Conservation (phyloP, 1,140 invertebrate species). For the Acromyrmex echinatior region DNA sequence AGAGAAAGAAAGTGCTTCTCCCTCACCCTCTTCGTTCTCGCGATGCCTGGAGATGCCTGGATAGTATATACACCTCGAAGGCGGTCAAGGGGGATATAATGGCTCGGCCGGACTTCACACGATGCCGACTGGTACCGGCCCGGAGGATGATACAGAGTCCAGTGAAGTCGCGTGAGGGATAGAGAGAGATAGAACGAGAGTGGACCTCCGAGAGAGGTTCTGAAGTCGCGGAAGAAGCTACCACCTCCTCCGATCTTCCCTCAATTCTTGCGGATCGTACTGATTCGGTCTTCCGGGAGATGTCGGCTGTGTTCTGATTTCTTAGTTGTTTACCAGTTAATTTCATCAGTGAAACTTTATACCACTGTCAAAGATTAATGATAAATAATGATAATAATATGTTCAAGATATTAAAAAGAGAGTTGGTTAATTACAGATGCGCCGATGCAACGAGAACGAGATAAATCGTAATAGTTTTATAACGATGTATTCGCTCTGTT, state of each 20-base stretch:
- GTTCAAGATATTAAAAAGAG: background rate
- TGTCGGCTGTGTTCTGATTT: conserved; percentile 42
- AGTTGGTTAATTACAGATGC: background rate
- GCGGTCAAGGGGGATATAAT: conserved; percentile 84
- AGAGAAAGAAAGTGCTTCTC: conserved; percentile 63
- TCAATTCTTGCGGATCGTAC: conserved; percentile 19
- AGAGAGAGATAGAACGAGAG: conserved; percentile 57
- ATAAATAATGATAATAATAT: background rate
- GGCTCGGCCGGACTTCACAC: conserved; percentile 86
- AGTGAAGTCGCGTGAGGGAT: conserved; percentile 45
- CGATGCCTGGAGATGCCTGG: conserved; percentile 75
- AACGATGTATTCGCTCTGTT: background rate
- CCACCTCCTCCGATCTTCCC: conserved; percentile 38
- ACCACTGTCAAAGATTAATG: background rate
- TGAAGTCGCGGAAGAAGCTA: conserved; percentile 74
- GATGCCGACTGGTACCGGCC: conserved; percentile 83
- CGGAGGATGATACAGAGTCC: conserved; percentile 84
- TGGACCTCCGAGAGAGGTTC: conserved; percentile 78
- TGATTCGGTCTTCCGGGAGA: conserved; percentile 29
- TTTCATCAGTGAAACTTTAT: conserved; percentile 7
- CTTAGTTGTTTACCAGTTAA: background rate
- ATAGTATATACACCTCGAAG: conserved; percentile 82
- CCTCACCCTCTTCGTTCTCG: conserved; percentile 50
- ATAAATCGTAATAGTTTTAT: conserved; percentile 31
- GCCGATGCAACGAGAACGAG: background rate